Evolutionary conservation across 2,888 invertebrate genomes (phyloP), one percentile per base, ranked within the genome.

Genomic region (Stenurella melanura): DNA sequence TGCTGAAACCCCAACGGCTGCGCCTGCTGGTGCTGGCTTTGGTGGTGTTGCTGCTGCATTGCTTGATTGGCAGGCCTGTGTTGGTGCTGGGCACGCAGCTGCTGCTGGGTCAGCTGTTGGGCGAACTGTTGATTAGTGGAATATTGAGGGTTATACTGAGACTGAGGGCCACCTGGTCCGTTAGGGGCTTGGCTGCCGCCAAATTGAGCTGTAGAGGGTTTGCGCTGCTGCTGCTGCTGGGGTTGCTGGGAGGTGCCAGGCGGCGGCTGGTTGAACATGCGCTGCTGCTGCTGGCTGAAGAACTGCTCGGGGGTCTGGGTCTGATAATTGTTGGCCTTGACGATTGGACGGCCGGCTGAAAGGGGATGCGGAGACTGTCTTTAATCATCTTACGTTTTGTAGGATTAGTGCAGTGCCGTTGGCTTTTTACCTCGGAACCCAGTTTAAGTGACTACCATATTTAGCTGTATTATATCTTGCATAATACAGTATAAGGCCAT

Each of bases 261-360:
- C 57, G 81, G 82, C 63, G 78, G 81, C 30, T 80, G 81, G 70
- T 80, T 77, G 17, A 80, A 76, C 30, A 78, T 78, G 54, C 74
- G 77, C 56, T 81, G 81, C 69, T 80, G 81, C 38, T 84, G 86
- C 54, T 88, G 88, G 72, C 87, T 83, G 83, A 85, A 87, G 80
- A 89, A 90, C 76, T 89, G 88, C 76, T 89, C 88, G 38, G 88
- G 75, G 77, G 86, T 85, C 69, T 89, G 88, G 74, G 90, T 73
- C 67, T 81, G 85, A 79, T 87, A 88, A 81, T 87, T 89, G 81
- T 91, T 91, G 15, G 92, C 92, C 86, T 92, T 93, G 50, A 92
- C 92, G 78, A 92, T 92, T 58, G 92, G 91, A 81, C 92, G 91
- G 81, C 92, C 92, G 88, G 83, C 77, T 79, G 64, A 34, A 34